A percentile compares a stretch with the other conserved stretches of the same genome.
These are phyloP conservation scores for Saturnia pavonia DNA, from an alignment of 2,888 invertebrate species.

Conservation along the genomic window DNA sequence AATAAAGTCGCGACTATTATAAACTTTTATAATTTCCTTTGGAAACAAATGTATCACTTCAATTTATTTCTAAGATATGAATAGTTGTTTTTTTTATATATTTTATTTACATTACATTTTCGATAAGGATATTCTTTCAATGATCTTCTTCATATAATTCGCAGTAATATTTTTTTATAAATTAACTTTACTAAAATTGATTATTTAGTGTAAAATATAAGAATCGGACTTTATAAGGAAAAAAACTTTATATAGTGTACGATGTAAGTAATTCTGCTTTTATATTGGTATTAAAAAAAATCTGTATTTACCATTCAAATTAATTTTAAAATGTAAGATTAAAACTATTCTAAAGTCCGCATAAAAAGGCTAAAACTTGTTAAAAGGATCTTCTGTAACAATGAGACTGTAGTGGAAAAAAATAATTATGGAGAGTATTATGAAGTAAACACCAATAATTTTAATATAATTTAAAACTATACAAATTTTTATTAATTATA, in stretches of 20 bases:
- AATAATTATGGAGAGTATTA: neutral
- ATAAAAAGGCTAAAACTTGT: too few species aligned
- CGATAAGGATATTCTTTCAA: neutral
- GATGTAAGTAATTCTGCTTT: neutral
- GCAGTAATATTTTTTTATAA: too few species aligned
- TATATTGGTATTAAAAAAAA: too few species aligned
- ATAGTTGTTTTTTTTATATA: slow-evolving; percentile 53
- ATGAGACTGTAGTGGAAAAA: neutral
- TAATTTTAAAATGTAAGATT: too few species aligned
- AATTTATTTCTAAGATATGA: slow-evolving; percentile 79
- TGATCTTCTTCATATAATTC: neutral
- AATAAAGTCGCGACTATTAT: slow-evolving; percentile 42
- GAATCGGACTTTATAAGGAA: neutral
- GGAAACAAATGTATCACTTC: slow-evolving; percentile 78
- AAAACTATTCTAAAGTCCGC: neutral
- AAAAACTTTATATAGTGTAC: neutral
- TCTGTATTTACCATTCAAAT: too few species aligned
- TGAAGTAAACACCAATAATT: neutral
- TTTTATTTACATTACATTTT: slow-evolving; percentile 5
- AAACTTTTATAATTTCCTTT: slow-evolving; percentile 77
- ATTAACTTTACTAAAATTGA: too few species aligned
- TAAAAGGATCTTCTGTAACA: too few species aligned
- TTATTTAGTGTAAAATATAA: neutral
- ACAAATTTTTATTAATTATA: neutral
- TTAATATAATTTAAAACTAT: neutral